Evolutionary conservation across 1,140 invertebrate species (phyloP).

Genomic region (Diachasma alloeum): DNA sequence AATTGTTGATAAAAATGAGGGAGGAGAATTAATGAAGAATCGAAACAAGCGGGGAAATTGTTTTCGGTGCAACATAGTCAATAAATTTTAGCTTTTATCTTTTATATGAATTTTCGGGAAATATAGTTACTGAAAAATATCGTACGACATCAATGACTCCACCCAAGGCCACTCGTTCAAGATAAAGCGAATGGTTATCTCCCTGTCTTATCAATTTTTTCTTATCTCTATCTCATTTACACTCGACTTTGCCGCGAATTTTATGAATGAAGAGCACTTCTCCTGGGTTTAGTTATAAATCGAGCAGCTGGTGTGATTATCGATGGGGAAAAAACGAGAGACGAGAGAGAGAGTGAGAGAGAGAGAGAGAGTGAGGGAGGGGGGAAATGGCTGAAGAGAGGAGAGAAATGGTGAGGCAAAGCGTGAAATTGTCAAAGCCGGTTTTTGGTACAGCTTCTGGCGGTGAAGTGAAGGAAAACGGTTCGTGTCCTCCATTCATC

Average conservation of each 20-base stretch:
- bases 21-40: too few relatives aligned
- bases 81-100: too few relatives aligned
- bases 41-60: too few relatives aligned
- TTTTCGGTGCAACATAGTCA: too few relatives aligned
- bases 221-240: neutral
- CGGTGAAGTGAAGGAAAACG: slow-evolving; percentile 5
- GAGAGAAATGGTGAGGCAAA: slow-evolving; percentile 2
- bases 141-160: neutral
- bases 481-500: slow-evolving; percentile 23
- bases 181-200: neutral
- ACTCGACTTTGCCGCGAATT: neutral
- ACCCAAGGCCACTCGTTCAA: neutral
- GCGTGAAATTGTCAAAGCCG: slow-evolving; percentile 2
- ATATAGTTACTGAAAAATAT: neutral
- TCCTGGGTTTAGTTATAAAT: neutral
- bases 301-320: neutral
- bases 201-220: neutral
- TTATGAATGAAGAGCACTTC: neutral
- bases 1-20: too few relatives aligned
- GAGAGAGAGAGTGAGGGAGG: too few relatives aligned
- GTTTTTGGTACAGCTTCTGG: neutral
- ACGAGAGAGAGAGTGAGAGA: too few relatives aligned
- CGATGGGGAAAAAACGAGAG: neutral
- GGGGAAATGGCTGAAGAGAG: neutral
- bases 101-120: too few relatives aligned